Evolutionary conservation across 2,888 invertebrate species (phyloP).

Genomic region (Noctua pronuba): DNA sequence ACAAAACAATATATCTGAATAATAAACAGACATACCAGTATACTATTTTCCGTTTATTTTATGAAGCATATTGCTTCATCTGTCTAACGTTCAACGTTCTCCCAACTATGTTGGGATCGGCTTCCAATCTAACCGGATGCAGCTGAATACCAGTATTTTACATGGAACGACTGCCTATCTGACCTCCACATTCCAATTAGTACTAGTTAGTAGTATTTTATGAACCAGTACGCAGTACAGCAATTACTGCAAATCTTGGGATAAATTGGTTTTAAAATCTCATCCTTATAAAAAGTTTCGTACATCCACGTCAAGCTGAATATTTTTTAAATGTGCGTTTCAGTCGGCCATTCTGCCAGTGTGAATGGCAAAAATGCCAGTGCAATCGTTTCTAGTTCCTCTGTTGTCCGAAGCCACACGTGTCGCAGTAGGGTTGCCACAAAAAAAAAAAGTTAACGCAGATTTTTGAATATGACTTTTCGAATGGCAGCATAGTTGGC

Average conservation of each 20-base stretch:
- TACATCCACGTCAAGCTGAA: constrained; percentile 70
- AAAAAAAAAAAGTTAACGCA: constrained; percentile 65
- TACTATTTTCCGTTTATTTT: background rate
- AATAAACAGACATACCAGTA: too few species aligned
- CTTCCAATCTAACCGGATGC: background rate
- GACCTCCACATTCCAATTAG: background rate
- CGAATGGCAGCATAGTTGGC: constrained; percentile 19
- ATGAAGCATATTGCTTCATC: background rate
- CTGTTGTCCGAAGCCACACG: constrained; percentile 64
- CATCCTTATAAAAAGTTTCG: constrained; percentile 44
- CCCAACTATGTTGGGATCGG: background rate
- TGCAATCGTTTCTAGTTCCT: constrained; percentile 68
- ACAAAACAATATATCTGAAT: too few species aligned
- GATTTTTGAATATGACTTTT: constrained; percentile 70
- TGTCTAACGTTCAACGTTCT: too few species aligned
- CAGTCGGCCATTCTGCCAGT: constrained; percentile 77
- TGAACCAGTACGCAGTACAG: background rate
- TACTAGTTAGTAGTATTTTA: background rate
- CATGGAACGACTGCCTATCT: background rate
- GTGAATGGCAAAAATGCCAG: constrained; percentile 78
- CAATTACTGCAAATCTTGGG: background rate
- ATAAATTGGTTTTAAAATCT: background rate
- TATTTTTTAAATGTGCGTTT: constrained; percentile 85
- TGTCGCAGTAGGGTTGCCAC: constrained; percentile 62
- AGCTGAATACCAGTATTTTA: background rate